Base-by-base conservation (phyloP, 2,888 invertebrate species). In the Byasa hedistus region DNA sequence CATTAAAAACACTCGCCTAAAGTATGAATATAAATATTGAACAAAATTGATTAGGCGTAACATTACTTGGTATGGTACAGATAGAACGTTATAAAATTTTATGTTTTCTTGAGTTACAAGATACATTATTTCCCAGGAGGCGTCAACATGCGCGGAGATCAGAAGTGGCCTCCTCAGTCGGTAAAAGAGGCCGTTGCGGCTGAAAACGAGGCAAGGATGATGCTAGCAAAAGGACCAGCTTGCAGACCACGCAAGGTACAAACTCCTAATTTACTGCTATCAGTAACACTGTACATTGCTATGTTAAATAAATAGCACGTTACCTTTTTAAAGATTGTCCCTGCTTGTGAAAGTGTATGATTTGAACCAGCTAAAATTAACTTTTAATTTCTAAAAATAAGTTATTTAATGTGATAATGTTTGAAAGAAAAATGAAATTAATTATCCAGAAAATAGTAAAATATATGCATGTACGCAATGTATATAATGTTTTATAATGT, bases 131-230 rank as follows among this genome's bases (percentile, higher is more conserved):
- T n/a, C 66, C 52, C 73, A 95, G 95, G 95, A 92, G 96, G 96
- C 83, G 93, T 94, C 88, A 95, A 95, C 86, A 95, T 96, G 94
- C 94, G 96, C 79, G 97, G 97, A 75, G 97, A 97, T 86, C 93
- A 95, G 84, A 97, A 97, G 85, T 97, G 97, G 97, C 97, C 97
- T 77, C 97, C 97, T 74, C 95, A 94, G 82, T 92, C 93, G 74
- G 95, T 96, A 79, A 96, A 94, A 85, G 94, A 94, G 74, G 95
- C 95, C 70, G 93, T 95, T 67, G 95, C 92, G 63, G 95, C 94
- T 51, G 96, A 96, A 82, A 95, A 96, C 80, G 93, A 93, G 74
- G 95, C 95, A 63, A 93, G 95, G 76, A 81, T 94, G 77, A 94
- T 94, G 73, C 86, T 96, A 75, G 95, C 96, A 39, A 94, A 93